phyloP scores from a whole-genome alignment of 1,140 invertebrate genomes.

The Drosophila chauvacae region DNA sequence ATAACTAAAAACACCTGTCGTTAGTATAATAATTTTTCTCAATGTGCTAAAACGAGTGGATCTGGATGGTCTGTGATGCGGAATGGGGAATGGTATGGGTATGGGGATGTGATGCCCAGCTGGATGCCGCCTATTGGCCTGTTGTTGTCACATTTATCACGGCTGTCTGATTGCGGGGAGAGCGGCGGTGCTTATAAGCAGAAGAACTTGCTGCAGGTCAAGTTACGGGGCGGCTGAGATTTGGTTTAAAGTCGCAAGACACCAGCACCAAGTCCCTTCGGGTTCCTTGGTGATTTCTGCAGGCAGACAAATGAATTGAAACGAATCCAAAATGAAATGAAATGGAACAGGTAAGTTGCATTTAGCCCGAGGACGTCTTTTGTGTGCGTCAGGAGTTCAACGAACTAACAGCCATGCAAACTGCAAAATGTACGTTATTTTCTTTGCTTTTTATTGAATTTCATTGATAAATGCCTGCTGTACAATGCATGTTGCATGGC shows the following conservation, averaged over 20 bases:
- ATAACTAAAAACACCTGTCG: not conserved
- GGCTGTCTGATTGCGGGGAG: slow-evolving; percentile 55
- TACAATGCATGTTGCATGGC: slow-evolving; percentile 56
- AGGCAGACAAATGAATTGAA: slow-evolving; percentile 46
- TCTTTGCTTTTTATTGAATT: slow-evolving; percentile 48
- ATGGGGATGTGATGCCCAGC: slow-evolving; percentile 35
- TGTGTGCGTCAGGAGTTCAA: slow-evolving; percentile 21
- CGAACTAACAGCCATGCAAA: slow-evolving; percentile 44
- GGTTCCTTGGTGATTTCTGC: slow-evolving; percentile 32
- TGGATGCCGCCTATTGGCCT: slow-evolving; percentile 56
- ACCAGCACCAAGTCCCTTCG: slow-evolving; percentile 2
- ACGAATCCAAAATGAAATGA: slow-evolving; percentile 26
- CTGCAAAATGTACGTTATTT: slow-evolving; percentile 27
- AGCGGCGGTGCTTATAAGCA: slow-evolving; percentile 1
- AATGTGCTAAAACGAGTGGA: slow-evolving; percentile 21
- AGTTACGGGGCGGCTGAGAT: slow-evolving; percentile 49
- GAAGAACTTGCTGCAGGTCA: slow-evolving; percentile 73
- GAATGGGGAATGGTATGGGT: slow-evolving; percentile 14
- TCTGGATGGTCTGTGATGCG: slow-evolving; percentile 17
- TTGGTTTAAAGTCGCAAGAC: slow-evolving; percentile 41
- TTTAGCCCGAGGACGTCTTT: slow-evolving; percentile 39
- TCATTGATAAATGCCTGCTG: slow-evolving; percentile 72
- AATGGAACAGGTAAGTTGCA: slow-evolving; percentile 63
- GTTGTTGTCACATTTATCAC: slow-evolving; percentile 78
- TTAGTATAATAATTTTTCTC: not conserved